Evolutionary conservation across 2,113 vertebrate genomes (phyloP).

Genomic region (Poeciliopsis retropinna): DNA sequence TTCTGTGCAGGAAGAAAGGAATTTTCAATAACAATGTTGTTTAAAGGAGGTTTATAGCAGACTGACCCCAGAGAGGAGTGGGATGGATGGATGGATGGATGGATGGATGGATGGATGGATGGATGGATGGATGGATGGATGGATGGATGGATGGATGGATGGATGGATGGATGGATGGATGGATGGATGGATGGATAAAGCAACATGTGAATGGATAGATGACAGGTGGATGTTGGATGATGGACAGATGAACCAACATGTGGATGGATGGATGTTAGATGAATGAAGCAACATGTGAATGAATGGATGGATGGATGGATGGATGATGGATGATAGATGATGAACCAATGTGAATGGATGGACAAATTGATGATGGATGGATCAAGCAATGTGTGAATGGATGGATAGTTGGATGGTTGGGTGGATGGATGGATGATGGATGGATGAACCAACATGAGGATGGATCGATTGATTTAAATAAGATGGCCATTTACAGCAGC

Average conservation of each 20-base stretch:
- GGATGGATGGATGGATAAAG: constrained; percentile 1
- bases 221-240: not conserved
- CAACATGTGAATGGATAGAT: too few relatives aligned
- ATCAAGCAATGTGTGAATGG: not conserved
- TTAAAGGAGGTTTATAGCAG: constrained; percentile 57
- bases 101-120: not conserved
- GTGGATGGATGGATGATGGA: constrained; percentile 52
- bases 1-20: constrained; percentile 53
- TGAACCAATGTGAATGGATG: too few relatives aligned
- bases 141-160: too few relatives aligned
- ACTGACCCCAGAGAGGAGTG: constrained; percentile 42
- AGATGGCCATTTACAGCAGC: not conserved
- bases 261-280: too few relatives aligned
- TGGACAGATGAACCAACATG: too few relatives aligned
- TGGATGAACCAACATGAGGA: not conserved
- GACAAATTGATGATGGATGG: too few relatives aligned
- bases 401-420: not conserved
- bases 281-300: too few relatives aligned
- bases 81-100: constrained; percentile 56
- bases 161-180: too few relatives aligned
- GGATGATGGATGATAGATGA: constrained; percentile 9
- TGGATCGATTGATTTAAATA: not conserved
- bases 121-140: not conserved
- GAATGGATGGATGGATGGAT: constrained; percentile 50
- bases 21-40: constrained; percentile 73